A percentile compares a stretch with the other conserved stretches of the same genome.
These are phyloP conservation scores for Leucophenga maculata DNA, from an alignment of 2,888 invertebrate genomes.

Conservation along the genomic window DNA sequence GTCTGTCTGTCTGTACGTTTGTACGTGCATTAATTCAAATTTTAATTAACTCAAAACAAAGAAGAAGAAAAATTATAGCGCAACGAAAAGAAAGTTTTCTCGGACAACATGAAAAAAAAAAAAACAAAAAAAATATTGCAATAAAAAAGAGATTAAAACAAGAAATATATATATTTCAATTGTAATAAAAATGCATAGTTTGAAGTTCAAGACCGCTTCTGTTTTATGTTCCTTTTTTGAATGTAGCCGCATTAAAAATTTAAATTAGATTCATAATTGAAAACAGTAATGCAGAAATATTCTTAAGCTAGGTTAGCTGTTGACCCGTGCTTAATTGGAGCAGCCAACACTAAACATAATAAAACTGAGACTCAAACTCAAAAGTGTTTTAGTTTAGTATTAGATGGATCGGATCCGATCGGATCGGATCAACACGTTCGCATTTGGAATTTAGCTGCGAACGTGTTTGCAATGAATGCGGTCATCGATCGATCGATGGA, in stretches of 20 bases:
- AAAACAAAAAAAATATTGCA: not conserved
- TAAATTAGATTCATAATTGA: too few species aligned
- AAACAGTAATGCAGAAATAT: too few species aligned
- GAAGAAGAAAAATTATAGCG: conserved; percentile 46
- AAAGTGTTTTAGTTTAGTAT: too few species aligned
- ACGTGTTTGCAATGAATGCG: conserved; percentile 11
- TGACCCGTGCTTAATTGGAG: not conserved
- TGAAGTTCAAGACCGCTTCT: not conserved
- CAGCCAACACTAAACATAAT: not conserved
- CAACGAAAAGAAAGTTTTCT: conserved; percentile 21
- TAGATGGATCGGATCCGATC: too few species aligned
- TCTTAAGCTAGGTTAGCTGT: too few species aligned
- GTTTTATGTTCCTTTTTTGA: too few species aligned
- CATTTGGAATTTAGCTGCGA: not conserved
- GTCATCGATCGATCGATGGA: not conserved
- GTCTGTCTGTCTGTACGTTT: conserved; percentile 15
- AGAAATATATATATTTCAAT: not conserved
- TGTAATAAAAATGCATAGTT: not conserved
- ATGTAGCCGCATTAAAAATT: too few species aligned
- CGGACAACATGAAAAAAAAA: not conserved
- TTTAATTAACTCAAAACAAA: conserved; percentile 54
- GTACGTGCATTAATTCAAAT: conserved; percentile 54
- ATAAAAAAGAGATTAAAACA: conserved; percentile 2
- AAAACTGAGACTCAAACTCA: not conserved
- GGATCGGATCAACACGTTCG: not conserved